phyloP scores from a whole-genome alignment of 2,113 vertebrate species.

The Rhea pennata region DNA sequence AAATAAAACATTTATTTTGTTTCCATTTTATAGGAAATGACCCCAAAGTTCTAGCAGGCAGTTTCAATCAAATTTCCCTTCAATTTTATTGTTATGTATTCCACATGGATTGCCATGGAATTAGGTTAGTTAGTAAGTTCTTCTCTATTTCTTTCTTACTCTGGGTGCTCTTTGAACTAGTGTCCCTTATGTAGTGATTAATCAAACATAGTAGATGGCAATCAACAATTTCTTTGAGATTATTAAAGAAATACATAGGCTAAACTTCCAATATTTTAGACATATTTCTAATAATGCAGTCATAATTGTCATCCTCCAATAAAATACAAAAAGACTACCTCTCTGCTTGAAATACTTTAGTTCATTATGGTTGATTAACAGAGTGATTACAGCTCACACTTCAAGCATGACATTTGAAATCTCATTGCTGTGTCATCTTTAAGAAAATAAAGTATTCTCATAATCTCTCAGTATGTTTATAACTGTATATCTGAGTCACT shows the following conservation, averaged over 20 bases:
- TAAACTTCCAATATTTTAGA: neutral
- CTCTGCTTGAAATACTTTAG: neutral
- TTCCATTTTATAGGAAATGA: neutral
- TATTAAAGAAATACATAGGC: neutral
- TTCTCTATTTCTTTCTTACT: neutral
- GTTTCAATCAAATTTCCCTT: neutral
- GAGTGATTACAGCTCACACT: slow-evolving; percentile 27
- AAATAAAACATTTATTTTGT: neutral
- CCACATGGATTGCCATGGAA: neutral
- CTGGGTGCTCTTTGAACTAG: neutral
- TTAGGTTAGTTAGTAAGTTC: neutral
- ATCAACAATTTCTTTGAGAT: neutral
- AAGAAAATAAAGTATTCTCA: slow-evolving; percentile 23
- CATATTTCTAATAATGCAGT: neutral
- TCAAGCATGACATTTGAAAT: slow-evolving; percentile 59
- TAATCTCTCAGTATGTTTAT: slow-evolving; percentile 24
- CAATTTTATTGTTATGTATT: neutral
- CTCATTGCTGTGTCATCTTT: slow-evolving; percentile 4
- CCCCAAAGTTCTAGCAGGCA: neutral
- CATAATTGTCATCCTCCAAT: neutral
- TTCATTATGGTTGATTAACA: slow-evolving; percentile 34
- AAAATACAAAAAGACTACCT: neutral
- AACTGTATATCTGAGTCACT: neutral
- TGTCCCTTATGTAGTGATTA: neutral
- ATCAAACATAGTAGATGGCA: neutral